These are phyloP conservation scores for Chiridota heheva DNA, from an alignment of 35 echinoderm and acorn worm species.

Conservation along the genomic window DNA sequence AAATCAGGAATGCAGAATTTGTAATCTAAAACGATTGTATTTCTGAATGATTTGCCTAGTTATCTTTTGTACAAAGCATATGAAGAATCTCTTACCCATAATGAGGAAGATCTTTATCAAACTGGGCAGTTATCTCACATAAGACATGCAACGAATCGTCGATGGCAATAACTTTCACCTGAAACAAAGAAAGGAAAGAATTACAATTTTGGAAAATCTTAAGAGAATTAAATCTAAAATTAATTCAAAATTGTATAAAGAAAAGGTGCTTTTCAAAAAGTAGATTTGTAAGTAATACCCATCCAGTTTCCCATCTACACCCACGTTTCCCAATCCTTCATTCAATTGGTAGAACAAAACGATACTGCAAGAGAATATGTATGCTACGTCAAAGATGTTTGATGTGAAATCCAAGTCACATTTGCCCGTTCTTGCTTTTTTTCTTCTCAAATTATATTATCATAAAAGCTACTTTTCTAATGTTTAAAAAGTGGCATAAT, in stretches of 20 bases:
- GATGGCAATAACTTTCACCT: slow-evolving; percentile 89
- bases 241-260: too few species aligned
- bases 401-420: too few species aligned
- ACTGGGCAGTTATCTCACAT: slow-evolving; percentile 69
- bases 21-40: neutral
- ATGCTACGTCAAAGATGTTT: too few species aligned
- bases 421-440: too few species aligned
- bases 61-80: neutral
- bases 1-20: slow-evolving; percentile 4
- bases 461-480: too few species aligned
- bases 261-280: neutral
- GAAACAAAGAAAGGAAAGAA: slow-evolving; percentile 13
- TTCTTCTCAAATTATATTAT: too few species aligned
- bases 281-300: neutral
- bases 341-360: neutral
- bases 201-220: neutral
- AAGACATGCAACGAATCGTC: slow-evolving; percentile 73
- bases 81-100: slow-evolving; percentile 64
- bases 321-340: neutral
- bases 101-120: slow-evolving; percentile 95
- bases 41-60: neutral
- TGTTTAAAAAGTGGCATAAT: too few species aligned
- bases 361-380: neutral
- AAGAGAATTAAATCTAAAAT: neutral
- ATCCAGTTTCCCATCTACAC: neutral